These are phyloP conservation scores for Cherax quadricarinatus DNA, from an alignment of 1,140 invertebrate genomes.

Conservation along the genomic window DNA sequence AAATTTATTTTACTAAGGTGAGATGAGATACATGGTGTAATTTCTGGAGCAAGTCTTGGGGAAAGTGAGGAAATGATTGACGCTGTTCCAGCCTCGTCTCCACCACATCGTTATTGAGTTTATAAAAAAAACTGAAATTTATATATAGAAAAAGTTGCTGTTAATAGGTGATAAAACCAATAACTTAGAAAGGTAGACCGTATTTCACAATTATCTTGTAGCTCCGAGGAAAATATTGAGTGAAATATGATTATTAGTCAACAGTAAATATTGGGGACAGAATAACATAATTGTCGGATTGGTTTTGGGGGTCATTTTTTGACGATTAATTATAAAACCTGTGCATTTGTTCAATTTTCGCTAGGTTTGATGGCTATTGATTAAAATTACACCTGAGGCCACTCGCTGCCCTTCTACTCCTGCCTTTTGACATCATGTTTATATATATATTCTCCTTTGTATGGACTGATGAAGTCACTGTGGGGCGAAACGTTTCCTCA, in stretches of 20 bases:
- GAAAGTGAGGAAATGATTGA: slow-evolving; percentile 29
- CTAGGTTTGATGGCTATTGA: slow-evolving; percentile 5
- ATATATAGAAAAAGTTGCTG: slow-evolving; percentile 38
- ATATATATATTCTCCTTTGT: no score
- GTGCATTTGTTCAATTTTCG: slow-evolving; percentile 41
- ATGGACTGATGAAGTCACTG: no score
- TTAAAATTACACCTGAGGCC: neutral
- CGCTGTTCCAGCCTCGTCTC: neutral
- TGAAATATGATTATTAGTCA: slow-evolving; percentile 45
- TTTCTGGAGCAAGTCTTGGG: no score
- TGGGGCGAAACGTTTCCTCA: no score
- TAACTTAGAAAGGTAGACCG: slow-evolving; percentile 33
- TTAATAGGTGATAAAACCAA: slow-evolving; percentile 47
- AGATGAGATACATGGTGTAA: no score
- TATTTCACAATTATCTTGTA: slow-evolving; percentile 45
- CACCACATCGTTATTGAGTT: slow-evolving; percentile 4
- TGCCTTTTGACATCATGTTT: neutral
- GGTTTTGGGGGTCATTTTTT: slow-evolving; percentile 29
- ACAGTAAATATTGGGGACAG: slow-evolving; percentile 44
- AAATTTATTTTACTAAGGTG: no score
- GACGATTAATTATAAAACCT: slow-evolving; percentile 23
- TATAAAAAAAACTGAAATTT: slow-evolving; percentile 36
- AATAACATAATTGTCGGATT: slow-evolving; percentile 47
- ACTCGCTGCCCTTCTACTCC: neutral
- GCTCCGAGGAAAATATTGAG: slow-evolving; percentile 37